Evolutionary conservation across 2,797 vertebrate genomes (phyloP).

Genomic region (Luscinia megarhynchos): DNA sequence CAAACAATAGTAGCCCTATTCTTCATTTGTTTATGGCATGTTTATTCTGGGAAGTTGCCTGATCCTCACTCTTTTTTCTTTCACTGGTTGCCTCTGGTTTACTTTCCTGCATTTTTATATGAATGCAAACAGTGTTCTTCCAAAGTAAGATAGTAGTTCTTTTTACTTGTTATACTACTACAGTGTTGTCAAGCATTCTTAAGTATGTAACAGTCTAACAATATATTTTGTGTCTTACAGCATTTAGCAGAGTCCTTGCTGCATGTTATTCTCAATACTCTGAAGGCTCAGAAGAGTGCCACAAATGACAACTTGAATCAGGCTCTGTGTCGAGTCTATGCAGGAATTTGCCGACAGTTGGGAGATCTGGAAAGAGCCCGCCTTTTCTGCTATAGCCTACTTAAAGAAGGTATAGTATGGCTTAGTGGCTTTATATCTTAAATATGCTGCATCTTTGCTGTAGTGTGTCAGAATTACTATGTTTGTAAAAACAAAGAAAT

Average conservation of each 20-base stretch:
- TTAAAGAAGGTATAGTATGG: conserved; percentile 86
- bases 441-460: not conserved
- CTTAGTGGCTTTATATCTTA: not conserved
- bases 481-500: not conserved
- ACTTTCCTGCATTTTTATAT: not conserved
- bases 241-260: conserved; percentile 82
- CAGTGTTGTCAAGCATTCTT: not conserved
- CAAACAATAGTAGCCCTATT: not conserved
- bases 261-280: conserved; percentile 81
- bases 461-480: not conserved
- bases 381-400: conserved; percentile 88
- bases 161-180: not conserved
- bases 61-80: not conserved
- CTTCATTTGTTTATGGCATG: not conserved
- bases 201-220: not conserved
- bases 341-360: conserved; percentile 87
- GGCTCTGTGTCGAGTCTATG: conserved; percentile 90
- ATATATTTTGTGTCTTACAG: conserved; percentile 57
- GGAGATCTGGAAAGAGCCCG: conserved; percentile 87
- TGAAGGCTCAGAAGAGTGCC: conserved; percentile 81
- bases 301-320: conserved; percentile 78
- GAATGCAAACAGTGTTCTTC: not conserved
- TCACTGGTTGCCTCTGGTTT: not conserved
- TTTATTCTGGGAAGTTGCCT: not conserved
- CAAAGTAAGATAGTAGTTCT: not conserved